phyloP scores from a whole-genome alignment of 2,888 invertebrate species.

The Cyaniris semiargus region DNA sequence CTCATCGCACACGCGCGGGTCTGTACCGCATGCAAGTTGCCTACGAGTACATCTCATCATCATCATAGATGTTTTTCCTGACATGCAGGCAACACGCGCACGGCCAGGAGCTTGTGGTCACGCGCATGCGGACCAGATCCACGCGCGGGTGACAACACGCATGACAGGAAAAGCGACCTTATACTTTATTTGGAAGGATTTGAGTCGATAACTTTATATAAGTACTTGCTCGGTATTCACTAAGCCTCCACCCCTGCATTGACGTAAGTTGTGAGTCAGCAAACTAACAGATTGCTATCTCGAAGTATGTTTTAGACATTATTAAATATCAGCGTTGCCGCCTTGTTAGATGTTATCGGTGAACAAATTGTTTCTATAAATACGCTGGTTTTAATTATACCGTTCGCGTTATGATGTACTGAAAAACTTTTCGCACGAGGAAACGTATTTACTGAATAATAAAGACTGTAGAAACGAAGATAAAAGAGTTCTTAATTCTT shows the following conservation, averaged over 20 bases:
- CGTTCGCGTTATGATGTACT: background rate
- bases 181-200: too few species aligned
- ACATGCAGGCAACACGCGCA: too few species aligned
- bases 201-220: background rate
- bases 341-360: background rate
- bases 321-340: background rate
- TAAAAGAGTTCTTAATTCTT: slow-evolving; percentile 2
- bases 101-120: too few species aligned
- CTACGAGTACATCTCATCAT: too few species aligned
- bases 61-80: too few species aligned
- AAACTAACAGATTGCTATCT: slow-evolving; percentile 9
- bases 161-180: too few species aligned
- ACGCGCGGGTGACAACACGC: too few species aligned
- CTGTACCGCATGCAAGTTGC: too few species aligned
- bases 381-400: background rate
- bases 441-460: background rate
- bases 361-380: background rate
- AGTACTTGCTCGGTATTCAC: background rate
- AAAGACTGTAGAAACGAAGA: background rate
- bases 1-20: too few species aligned
- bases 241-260: background rate
- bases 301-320: background rate
- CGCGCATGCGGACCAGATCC: too few species aligned
- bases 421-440: background rate
- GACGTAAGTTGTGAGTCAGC: slow-evolving; percentile 23